Percentiles rank a stretch among this genome's conserved stretches.
These are phyloP conservation scores for Paraescarpia echinospica DNA, from an alignment of 1,140 invertebrate species.

Conservation along the genomic window DNA sequence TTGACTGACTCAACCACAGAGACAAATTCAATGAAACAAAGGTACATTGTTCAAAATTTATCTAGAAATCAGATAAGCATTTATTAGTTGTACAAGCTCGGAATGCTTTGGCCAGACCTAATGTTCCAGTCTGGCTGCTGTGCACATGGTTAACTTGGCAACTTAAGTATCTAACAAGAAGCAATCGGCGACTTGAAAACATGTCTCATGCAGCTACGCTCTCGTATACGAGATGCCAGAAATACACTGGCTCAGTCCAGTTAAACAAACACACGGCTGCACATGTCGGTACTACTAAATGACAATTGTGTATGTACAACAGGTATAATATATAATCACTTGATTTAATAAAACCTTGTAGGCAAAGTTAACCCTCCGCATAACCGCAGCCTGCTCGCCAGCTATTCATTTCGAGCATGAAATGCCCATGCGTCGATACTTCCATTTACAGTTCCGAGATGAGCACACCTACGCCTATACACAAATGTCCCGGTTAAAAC, in stretches of 20 bases:
- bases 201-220: not conserved
- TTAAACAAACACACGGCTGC: not conserved
- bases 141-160: not conserved
- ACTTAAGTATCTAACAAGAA: conserved; percentile 6
- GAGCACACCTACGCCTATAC: not conserved
- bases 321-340: not conserved
- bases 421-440: not conserved
- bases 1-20: not conserved
- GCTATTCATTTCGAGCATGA: not conserved
- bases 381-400: not conserved
- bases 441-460: not conserved
- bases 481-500: not conserved
- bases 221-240: not conserved
- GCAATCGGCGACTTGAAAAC: not conserved
- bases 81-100: not conserved
- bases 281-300: not conserved
- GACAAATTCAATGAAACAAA: not conserved
- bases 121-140: not conserved
- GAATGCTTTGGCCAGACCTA: not conserved
- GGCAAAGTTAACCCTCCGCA: not conserved
- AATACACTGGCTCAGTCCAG: not conserved
- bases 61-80: not conserved
- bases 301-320: not conserved
- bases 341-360: not conserved
- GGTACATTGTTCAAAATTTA: not conserved